Conservation (phyloP, 2,797 vertebrate species). For the Acipenser ruthenus region DNA sequence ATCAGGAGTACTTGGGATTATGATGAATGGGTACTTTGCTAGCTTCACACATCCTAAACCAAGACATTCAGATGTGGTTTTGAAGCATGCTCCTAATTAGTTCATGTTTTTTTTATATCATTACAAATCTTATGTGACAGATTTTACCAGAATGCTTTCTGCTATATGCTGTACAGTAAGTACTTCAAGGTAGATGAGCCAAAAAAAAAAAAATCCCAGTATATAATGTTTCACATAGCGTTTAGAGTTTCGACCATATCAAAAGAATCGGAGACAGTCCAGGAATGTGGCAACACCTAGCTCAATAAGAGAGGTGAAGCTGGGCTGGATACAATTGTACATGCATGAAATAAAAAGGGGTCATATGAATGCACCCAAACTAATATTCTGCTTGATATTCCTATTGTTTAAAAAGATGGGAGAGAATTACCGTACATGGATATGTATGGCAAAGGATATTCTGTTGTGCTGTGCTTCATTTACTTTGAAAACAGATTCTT, state of each 20-base stretch:
- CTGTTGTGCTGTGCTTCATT: not conserved
- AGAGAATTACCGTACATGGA: not conserved
- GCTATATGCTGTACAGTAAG: not conserved
- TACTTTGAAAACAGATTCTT: not conserved
- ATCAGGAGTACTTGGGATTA: too few relatives aligned
- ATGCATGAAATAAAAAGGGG: not conserved
- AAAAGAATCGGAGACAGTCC: not conserved
- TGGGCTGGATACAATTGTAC: not conserved
- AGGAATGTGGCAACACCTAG: not conserved
- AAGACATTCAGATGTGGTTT: not conserved
- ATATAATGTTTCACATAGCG: conserved; percentile 2
- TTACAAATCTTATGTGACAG: not conserved
- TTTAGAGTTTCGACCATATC: not conserved
- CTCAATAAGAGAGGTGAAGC: not conserved
- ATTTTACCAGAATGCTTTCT: not conserved
- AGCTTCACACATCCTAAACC: not conserved
- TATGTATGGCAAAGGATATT: not conserved
- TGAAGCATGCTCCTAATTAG: not conserved
- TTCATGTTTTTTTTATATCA: not conserved
- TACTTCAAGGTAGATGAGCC: not conserved
- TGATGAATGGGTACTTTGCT: too few relatives aligned
- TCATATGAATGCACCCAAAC: not conserved
- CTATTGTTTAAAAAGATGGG: not conserved
- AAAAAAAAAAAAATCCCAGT: not conserved
- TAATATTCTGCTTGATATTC: too few relatives aligned